Evolutionary conservation across 2,888 invertebrate species (phyloP), one percentile per base, ranked within the genome.

Genomic region (Tetragonula carbonaria): DNA sequence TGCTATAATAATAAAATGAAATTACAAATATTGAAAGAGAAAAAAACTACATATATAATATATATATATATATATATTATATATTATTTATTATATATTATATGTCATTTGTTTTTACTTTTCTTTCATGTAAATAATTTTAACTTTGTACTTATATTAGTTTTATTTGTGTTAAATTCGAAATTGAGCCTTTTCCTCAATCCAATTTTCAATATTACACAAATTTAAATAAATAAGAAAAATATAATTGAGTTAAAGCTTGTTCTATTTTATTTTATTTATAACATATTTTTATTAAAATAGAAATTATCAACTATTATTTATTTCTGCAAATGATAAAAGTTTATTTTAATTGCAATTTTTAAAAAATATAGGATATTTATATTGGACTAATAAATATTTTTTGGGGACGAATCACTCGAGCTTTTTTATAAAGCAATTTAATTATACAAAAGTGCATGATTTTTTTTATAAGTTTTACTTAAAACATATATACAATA

Each of bases 391-490:
- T 75, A 28, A 55, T 70, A 66, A 71, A 80, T 59, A 65, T 75
- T 72, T 13, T 21, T 13, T 23, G 23, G 53, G 23, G 14, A 28
- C 3, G 4, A 75, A 63, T 51, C 67, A 72, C 21, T 75, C 21
- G 4, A 71, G 57, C 1, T 55, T 57, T 51, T 33, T 62, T 62
- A 67, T 33, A 71, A 72, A 23, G 68, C 63, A 71, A 82, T 79
- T 74, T 74, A 78, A 66, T 76, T 81, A 23, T 72, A 73, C 67
- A 83, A 83, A 75, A 57, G n/a, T 45, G 65, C 62, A 75, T 71
- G 65, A 23, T 55, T 75, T 66, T 28, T 33, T 23, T 21, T 57
- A 55, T 53, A 68, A 68, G n/a, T 74, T 33, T 51, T 53, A 66
- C 50, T 62, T 55, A 53, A 14, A 59, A 55, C 38, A n/a, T 51